Evolutionary conservation across 2,888 invertebrate species (phyloP).

Genomic region (Steinernema hermaphroditum): DNA sequence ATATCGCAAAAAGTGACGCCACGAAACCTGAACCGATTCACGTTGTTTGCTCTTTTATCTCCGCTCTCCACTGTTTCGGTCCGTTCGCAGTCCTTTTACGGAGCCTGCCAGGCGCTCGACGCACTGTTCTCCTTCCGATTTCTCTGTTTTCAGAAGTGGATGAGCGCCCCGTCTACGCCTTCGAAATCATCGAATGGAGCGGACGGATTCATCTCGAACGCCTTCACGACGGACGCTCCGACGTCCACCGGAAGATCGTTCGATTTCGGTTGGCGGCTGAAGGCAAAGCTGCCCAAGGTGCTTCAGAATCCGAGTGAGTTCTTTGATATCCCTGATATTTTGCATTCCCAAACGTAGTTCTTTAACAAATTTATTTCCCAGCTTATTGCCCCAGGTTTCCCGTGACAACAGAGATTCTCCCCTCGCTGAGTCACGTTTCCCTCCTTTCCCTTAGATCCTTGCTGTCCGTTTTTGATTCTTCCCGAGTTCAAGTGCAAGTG

Average conservation of each 20-base stretch:
- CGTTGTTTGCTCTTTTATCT: not conserved
- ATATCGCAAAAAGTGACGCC: no score
- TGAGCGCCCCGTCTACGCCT: not conserved
- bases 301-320: slow-evolving; percentile 24
- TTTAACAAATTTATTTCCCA: no score
- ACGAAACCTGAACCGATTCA: no score
- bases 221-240: slow-evolving; percentile 1
- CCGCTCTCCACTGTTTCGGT: not conserved
- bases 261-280: slow-evolving; percentile 15
- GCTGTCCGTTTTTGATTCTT: no score
- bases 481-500: no score
- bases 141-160: not conserved
- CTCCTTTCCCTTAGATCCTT: no score
- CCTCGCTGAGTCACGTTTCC: no score
- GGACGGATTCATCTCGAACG: not conserved
- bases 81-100: not conserved
- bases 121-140: no score
- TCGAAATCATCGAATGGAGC: not conserved
- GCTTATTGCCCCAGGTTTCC: no score
- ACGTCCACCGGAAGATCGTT: slow-evolving; percentile 2
- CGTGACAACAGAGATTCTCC: no score
- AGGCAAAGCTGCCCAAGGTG: slow-evolving; percentile 17
- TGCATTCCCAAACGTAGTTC: no score
- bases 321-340: no score
- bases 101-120: not conserved